Evolutionary conservation across 2,113 vertebrate species (phyloP).

Genomic region (Rattus rattus): DNA sequence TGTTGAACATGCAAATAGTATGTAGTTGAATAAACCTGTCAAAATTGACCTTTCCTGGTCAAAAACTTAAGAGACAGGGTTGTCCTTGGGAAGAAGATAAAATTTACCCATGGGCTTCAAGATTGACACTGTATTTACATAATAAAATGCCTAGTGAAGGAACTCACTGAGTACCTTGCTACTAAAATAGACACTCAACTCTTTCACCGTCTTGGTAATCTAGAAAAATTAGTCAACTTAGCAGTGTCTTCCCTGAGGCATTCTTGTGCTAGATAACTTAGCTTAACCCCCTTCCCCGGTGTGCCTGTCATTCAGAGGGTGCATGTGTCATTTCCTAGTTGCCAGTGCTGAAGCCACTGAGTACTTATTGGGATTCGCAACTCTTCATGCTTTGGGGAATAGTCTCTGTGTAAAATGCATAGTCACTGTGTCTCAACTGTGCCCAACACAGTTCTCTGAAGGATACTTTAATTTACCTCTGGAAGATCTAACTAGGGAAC

Average conservation of each 20-base stretch:
- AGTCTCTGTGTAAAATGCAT: not conserved
- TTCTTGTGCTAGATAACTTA: not conserved
- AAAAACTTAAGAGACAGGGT: not conserved
- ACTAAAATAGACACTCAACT: not conserved
- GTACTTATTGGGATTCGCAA: not conserved
- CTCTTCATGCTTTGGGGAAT: not conserved
- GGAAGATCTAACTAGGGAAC: not conserved
- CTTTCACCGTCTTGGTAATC: not conserved
- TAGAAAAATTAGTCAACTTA: not conserved
- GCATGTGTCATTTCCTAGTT: not conserved
- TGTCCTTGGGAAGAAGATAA: not conserved
- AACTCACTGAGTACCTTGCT: rapidly evolving
- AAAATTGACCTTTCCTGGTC: not conserved
- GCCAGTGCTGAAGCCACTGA: not conserved
- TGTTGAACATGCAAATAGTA: not conserved
- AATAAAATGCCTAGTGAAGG: rapidly evolving
- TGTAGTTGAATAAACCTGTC: not conserved
- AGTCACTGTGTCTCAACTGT: not conserved
- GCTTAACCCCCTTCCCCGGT: not conserved
- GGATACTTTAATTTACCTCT: not conserved
- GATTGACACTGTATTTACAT: not conserved
- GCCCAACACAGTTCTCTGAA: not conserved
- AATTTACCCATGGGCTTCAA: not conserved
- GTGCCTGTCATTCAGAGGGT: not conserved
- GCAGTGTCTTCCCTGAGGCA: not conserved